Evolutionary conservation across 2,888 invertebrate genomes (phyloP).

Genomic region (Euplexia lucipara): DNA sequence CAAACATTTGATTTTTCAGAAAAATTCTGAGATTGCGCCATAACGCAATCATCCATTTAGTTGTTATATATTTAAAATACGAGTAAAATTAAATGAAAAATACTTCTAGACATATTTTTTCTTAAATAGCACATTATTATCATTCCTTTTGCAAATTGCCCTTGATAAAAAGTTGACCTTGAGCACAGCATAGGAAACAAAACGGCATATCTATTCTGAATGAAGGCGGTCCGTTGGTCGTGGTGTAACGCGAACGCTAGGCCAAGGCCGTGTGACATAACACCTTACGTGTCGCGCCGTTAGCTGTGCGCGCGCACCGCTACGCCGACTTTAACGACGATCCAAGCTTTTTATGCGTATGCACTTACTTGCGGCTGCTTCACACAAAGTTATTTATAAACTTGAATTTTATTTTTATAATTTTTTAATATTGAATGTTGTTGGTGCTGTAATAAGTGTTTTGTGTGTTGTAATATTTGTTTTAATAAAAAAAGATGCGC

Average conservation of each 20-base stretch:
- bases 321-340: constrained; percentile 62
- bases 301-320: constrained; percentile 63
- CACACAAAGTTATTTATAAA: constrained; percentile 37
- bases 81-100: neutral
- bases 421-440: neutral
- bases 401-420: constrained; percentile 7
- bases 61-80: no score
- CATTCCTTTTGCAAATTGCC: constrained; percentile 27
- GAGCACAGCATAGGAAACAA: constrained; percentile 63
- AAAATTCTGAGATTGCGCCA: no score
- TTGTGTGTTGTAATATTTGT: neutral
- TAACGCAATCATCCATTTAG: no score
- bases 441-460: neutral
- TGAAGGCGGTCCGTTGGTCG: constrained; percentile 73
- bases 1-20: no score
- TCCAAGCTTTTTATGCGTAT: constrained; percentile 58
- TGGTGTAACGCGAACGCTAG: constrained; percentile 81
- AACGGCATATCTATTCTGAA: constrained; percentile 69
- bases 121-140: constrained; percentile 5
- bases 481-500: neutral
- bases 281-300: constrained; percentile 71
- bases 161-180: constrained; percentile 62
- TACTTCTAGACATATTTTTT: constrained; percentile 1
- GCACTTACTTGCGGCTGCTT: constrained; percentile 37
- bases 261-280: constrained; percentile 87